Evolutionary conservation across 1,140 invertebrate species (phyloP).

Genomic region (Muscidifurax raptorellus): DNA sequence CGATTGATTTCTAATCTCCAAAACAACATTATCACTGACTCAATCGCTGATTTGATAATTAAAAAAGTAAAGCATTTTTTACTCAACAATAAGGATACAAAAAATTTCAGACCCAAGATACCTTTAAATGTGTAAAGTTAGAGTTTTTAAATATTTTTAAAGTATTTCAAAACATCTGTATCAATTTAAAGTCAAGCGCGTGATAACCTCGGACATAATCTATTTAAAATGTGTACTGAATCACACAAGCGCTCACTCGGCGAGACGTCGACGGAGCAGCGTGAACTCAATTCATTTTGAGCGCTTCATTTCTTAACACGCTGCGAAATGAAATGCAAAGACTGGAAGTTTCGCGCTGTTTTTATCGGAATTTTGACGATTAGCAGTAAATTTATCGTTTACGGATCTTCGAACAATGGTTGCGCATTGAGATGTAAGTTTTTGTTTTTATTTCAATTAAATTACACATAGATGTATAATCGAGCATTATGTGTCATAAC

Average conservation of each 20-base stretch:
- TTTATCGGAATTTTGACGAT: conserved; percentile 17
- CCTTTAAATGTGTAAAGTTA: not conserved
- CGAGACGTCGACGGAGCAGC: conserved; percentile 35
- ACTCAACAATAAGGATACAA: not conserved
- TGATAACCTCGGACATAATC: conserved; percentile 51
- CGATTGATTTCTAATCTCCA: not conserved
- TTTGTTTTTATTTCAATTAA: not conserved
- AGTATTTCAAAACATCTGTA: conserved; percentile 48
- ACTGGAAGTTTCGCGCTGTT: not conserved
- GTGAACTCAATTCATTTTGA: conserved; percentile 38
- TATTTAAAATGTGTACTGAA: conserved; percentile 53
- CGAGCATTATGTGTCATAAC: not conserved
- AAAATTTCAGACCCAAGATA: conserved; percentile 8
- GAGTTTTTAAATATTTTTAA: conserved; percentile 47
- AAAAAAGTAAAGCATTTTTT: not conserved
- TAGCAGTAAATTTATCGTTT: conserved; percentile 11
- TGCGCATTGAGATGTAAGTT: conserved; percentile 45
- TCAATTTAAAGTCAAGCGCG: conserved; percentile 50
- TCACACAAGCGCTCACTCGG: conserved; percentile 39
- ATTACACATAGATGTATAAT: not conserved
- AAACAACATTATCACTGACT: no score
- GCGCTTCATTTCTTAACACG: not conserved
- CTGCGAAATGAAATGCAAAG: conserved; percentile 38
- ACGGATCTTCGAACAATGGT: conserved; percentile 15
- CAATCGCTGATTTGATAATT: not conserved